These are phyloP conservation scores for Agonopterix heracliana DNA, from an alignment of 2,888 invertebrate genomes.

Conservation along the genomic window DNA sequence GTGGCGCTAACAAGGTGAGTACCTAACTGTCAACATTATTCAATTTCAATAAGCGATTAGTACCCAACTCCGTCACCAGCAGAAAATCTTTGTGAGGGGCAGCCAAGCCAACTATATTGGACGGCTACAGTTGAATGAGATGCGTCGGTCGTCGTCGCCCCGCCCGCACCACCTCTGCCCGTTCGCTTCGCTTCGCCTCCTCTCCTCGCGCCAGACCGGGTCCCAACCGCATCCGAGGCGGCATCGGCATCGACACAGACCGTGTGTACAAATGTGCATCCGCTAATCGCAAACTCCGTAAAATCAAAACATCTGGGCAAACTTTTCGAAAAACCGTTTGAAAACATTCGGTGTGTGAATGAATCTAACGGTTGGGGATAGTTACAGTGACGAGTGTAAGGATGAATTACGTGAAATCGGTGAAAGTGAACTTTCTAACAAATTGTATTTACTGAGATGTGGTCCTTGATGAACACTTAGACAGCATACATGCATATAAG, in stretches of 20 bases:
- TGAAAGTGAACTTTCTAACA: conserved; percentile 60
- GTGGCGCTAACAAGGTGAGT: too few species aligned
- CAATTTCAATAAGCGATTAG: too few species aligned
- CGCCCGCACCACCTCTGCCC: neutral
- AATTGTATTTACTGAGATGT: conserved; percentile 51
- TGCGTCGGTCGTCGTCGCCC: neutral
- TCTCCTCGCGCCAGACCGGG: conserved; percentile 1
- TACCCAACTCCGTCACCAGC: too few species aligned
- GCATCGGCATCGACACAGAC: conserved; percentile 6
- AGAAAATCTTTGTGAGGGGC: neutral
- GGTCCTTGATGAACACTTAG: conserved; percentile 57
- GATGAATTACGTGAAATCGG: conserved; percentile 38
- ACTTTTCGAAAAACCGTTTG: neutral
- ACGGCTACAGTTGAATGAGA: neutral
- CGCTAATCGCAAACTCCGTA: conserved; percentile 2
- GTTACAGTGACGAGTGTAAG: neutral
- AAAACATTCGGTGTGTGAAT: neutral
- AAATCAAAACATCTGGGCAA: neutral
- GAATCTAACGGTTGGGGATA: neutral
- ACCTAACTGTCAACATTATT: too few species aligned
- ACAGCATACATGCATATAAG: conserved; percentile 58
- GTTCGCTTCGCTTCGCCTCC: neutral
- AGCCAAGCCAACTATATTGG: neutral
- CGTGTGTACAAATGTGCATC: conserved; percentile 1
- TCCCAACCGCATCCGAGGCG: conserved; percentile 2